Conservation (phyloP, 2,888 invertebrate genomes). For the Biston stratarius region DNA sequence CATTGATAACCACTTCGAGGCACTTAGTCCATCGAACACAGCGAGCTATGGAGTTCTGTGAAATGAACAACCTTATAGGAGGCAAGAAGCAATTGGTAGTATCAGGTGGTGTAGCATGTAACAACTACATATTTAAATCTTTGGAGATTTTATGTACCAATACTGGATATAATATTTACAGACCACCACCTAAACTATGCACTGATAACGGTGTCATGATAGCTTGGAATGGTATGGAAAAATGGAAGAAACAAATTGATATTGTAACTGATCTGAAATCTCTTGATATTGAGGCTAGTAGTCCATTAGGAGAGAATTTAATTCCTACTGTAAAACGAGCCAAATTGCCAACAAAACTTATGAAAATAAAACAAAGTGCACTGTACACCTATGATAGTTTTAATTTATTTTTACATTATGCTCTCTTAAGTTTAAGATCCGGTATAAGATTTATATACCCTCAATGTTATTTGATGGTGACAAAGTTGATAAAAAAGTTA, state of each 20-base stretch:
- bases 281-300: slow-evolving; percentile 88
- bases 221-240: slow-evolving; percentile 98
- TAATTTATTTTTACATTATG: not conserved
- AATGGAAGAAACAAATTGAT: slow-evolving; percentile 86
- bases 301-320: slow-evolving; percentile 89
- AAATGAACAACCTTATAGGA: slow-evolving; percentile 88
- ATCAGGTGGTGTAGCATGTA: slow-evolving; percentile 99
- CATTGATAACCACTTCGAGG: slow-evolving; percentile 90
- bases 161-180: slow-evolving; percentile 88
- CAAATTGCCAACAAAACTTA: slow-evolving; percentile 78
- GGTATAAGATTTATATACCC: too few species aligned
- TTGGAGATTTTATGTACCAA: slow-evolving; percentile 90
- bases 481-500: too few species aligned
- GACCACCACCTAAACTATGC: slow-evolving; percentile 94
- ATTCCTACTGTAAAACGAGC: slow-evolving; percentile 85
- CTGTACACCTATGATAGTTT: not conserved
- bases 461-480: too few species aligned
- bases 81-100: slow-evolving; percentile 90
- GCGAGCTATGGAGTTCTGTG: slow-evolving; percentile 93
- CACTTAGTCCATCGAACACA: slow-evolving; percentile 95
- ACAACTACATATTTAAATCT: slow-evolving; percentile 91
- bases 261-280: slow-evolving; percentile 86
- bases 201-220: slow-evolving; percentile 99
- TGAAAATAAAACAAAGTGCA: slow-evolving; percentile 66
- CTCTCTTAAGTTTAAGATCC: too few species aligned